Base-by-base conservation (phyloP, 2,797 vertebrate species). In the Leptoclinus maculatus region DNA sequence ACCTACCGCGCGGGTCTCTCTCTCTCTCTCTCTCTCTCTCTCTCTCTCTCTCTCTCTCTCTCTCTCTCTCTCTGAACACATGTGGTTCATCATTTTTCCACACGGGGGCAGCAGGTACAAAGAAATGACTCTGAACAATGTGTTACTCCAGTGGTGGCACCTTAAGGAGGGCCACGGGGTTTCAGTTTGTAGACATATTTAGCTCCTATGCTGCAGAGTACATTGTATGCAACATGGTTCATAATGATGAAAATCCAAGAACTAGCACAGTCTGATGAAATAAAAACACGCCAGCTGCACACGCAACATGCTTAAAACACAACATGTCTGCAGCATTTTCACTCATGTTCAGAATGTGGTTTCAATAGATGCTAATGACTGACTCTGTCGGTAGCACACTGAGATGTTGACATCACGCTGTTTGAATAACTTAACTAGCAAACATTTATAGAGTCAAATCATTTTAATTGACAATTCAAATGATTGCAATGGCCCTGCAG, bases 21-120 rank as follows among this genome's bases (percentile, higher is more conserved):
- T 60, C 29, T 53, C 32, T 32, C 25, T 56, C 29, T 58, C 16
- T 60, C 29, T 56, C 14, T 67, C 25, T 51, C 29, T 58, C 16
- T 60, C 29, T 56, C 12, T 67, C n/a, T 56, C 29, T 58, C 19
- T 58, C 25, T 56, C 14, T 67, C 25, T 57, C 32, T 59, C 19
- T 27, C 25, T 32, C 16, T 29, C 39, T 64, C 38, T 41, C 23
- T 2, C 17, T 29, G 43, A 68, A 57, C 25, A 59, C 10, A 2
- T 53, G 79, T 45, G 45, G 49, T 87, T 76, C 16, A 27, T 58
- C 43, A 0, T 59, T 59, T 66, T 0, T 56, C 89, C 93, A 91
- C 89, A 75, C 82, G 91, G 41, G 74, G 91, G 89, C 89, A 91
- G 91, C 86, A 93, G 51, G 53, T 58, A 11, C 56, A 57, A 71